phyloP scores from a whole-genome alignment of 2,888 invertebrate genomes.

The Odiellus spinosus region DNA sequence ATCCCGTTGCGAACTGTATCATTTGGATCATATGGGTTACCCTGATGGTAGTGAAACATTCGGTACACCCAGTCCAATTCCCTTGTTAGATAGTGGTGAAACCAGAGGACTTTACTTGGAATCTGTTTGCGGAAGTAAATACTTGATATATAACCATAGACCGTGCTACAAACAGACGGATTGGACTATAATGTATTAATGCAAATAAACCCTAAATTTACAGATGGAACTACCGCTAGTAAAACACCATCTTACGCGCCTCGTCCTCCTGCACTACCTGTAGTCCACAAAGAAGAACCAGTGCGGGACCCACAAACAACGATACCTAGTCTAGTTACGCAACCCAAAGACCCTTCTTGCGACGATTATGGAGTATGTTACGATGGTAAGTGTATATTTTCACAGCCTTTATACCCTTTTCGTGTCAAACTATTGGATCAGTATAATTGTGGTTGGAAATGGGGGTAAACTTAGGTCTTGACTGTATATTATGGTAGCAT shows the following conservation, averaged over 20 bases:
- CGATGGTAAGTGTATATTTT: conserved; percentile 51
- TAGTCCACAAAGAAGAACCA: neutral
- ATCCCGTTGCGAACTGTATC: conserved; percentile 82
- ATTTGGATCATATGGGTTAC: conserved; percentile 75
- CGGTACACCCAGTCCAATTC: conserved; percentile 49
- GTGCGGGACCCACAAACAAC: conserved; percentile 6
- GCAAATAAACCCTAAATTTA: too few relatives aligned
- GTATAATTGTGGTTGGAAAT: too few relatives aligned
- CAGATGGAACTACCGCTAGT: neutral
- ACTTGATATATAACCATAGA: too few relatives aligned
- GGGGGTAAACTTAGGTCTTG: too few relatives aligned
- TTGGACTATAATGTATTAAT: too few relatives aligned
- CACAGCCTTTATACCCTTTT: too few relatives aligned
- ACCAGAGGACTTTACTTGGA: conserved; percentile 77
- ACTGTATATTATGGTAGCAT: too few relatives aligned
- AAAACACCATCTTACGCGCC: neutral
- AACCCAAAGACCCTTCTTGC: conserved; percentile 37
- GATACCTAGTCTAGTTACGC: conserved; percentile 13
- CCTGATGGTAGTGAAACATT: conserved; percentile 86
- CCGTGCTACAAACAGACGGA: too few relatives aligned
- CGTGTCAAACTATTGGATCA: too few relatives aligned
- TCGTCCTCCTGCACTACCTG: neutral
- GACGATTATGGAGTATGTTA: conserved; percentile 90
- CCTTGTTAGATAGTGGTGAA: conserved; percentile 77
- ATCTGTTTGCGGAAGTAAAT: conserved; percentile 74